Conservation (phyloP, 2,888 invertebrate genomes). For the Andrena chrysosceles region DNA sequence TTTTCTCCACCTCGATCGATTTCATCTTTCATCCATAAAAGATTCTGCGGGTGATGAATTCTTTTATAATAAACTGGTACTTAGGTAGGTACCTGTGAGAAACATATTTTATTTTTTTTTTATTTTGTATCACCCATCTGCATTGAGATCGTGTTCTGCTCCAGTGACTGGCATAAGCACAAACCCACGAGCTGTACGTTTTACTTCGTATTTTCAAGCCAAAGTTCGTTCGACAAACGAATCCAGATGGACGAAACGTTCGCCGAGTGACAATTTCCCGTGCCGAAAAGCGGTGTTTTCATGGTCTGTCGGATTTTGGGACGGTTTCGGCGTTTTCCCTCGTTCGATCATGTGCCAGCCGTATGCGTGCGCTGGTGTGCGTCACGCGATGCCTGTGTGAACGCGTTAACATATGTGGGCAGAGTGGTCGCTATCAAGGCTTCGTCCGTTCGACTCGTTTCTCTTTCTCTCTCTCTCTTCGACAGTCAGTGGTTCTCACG, state of each 20-base stretch:
- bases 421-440: conserved; percentile 71
- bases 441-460: conserved; percentile 67
- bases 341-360: conserved; percentile 62
- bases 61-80: too few species aligned
- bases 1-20: not conserved
- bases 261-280: conserved; percentile 24
- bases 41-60: too few species aligned
- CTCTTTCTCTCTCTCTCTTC: conserved; percentile 48
- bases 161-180: too few species aligned
- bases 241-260: conserved; percentile 18
- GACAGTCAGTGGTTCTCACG: conserved; percentile 71
- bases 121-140: not conserved
- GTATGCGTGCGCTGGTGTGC: conserved; percentile 60
- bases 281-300: conserved; percentile 40
- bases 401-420: conserved; percentile 72
- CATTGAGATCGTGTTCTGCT: not conserved
- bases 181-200: not conserved
- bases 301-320: conserved; percentile 44
- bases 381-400: conserved; percentile 64
- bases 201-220: not conserved
- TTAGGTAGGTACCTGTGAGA: too few species aligned
- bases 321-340: conserved; percentile 57
- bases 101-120: too few species aligned
- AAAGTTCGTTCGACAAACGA: not conserved
- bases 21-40: not conserved